Evolutionary conservation across 2,113 vertebrate genomes (phyloP).

Genomic region (Poeciliopsis occidentalis): DNA sequence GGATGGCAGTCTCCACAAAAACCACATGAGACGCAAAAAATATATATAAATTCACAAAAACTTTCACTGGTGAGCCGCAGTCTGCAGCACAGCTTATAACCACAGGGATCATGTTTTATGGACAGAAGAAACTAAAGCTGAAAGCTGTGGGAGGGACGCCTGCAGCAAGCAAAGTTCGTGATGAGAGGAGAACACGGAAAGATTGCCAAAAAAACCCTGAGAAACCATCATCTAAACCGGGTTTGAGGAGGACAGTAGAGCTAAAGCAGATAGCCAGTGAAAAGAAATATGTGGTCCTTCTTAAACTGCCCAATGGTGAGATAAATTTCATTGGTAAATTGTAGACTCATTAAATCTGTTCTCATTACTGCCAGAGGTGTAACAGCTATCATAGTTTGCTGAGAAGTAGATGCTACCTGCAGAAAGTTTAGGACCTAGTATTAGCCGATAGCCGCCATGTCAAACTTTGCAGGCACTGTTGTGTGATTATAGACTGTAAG

Average conservation of each 20-base stretch:
- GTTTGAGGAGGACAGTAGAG: neutral
- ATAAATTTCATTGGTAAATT: no score
- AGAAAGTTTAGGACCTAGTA: no score
- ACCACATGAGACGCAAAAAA: neutral
- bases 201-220: neutral
- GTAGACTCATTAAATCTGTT: no score
- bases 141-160: neutral
- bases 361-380: no score
- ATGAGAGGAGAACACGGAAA: neutral
- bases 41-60: neutral
- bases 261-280: neutral
- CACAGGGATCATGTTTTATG: neutral
- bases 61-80: neutral
- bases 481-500: no score
- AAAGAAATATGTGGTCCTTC: no score
- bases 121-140: neutral
- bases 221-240: neutral
- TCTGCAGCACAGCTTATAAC: neutral
- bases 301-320: no score
- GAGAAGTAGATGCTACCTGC: no score
- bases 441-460: no score
- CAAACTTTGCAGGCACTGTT: no score
- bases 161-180: neutral
- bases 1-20: neutral
- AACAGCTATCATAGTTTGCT: no score